Percentiles rank a stretch among this genome's conserved stretches.
These are phyloP conservation scores for Hydroisotoma schaefferi DNA, from an alignment of 2,888 invertebrate species.

Conservation along the genomic window DNA sequence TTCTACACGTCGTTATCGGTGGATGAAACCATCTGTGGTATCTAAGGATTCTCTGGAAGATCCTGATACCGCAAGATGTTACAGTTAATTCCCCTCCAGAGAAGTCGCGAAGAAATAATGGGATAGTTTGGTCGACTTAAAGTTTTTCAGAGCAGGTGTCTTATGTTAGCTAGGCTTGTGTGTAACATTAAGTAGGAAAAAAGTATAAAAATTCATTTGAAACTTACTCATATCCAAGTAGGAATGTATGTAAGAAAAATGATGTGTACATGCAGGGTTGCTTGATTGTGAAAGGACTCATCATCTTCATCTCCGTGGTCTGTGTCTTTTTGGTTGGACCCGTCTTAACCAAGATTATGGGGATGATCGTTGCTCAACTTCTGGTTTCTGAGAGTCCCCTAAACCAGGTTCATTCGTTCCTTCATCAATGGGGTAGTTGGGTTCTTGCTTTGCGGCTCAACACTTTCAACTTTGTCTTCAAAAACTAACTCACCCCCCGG, in stretches of 20 bases:
- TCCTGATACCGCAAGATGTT: conserved; percentile 35
- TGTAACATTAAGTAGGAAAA: too few species aligned
- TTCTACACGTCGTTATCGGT: neutral
- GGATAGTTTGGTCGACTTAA: neutral
- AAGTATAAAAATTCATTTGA: too few species aligned
- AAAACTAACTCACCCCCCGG: conserved; percentile 7
- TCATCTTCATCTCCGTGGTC: too few species aligned
- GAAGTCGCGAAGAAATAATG: neutral
- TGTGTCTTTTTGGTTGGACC: too few species aligned
- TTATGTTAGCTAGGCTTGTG: too few species aligned
- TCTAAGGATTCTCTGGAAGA: neutral
- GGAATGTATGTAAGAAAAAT: too few species aligned
- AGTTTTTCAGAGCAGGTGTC: conserved; percentile 35
- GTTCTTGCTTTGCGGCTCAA: neutral
- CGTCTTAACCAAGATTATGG: too few species aligned
- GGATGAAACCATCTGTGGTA: neutral
- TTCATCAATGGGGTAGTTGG: too few species aligned
- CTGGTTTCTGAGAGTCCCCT: neutral
- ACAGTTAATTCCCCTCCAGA: conserved; percentile 35
- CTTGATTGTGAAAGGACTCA: too few species aligned
- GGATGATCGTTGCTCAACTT: neutral
- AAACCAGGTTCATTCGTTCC: neutral
- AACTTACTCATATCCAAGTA: too few species aligned
- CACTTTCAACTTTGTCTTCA: neutral
- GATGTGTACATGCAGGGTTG: too few species aligned